Evolutionary conservation across 2,797 vertebrate species (phyloP).

Genomic region (Pipistrellus nathusii): DNA sequence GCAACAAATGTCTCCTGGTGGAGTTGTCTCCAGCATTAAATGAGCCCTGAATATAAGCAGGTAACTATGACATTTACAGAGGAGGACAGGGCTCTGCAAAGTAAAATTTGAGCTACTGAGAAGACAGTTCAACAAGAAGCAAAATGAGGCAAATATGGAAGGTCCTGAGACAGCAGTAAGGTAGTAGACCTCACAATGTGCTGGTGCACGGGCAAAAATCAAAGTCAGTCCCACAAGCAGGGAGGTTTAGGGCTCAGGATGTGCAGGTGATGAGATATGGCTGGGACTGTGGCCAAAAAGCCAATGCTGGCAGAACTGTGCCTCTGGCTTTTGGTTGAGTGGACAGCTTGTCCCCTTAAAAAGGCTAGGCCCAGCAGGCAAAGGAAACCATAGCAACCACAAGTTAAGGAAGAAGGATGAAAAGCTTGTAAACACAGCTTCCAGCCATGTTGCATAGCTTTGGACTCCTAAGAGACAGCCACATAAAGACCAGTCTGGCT

Average conservation of each 20-base stretch:
- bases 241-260: not conserved
- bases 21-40: not conserved
- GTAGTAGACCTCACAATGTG: not conserved
- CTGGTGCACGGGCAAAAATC: not conserved
- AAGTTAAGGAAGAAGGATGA: slow-evolving; percentile 75
- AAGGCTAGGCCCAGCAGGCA: slow-evolving; percentile 73
- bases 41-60: not conserved
- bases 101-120: not conserved
- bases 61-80: not conserved
- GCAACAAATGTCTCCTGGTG: not conserved
- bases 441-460: slow-evolving; percentile 78
- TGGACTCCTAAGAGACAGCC: slow-evolving; percentile 79
- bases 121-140: not conserved
- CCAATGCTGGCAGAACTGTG: slow-evolving; percentile 3
- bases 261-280: not conserved
- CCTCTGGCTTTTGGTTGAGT: slow-evolving; percentile 67
- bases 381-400: slow-evolving; percentile 82
- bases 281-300: slow-evolving; percentile 31
- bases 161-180: not conserved
- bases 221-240: not conserved
- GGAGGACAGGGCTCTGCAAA: not conserved
- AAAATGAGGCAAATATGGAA: not conserved
- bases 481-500: slow-evolving; percentile 73
- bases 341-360: slow-evolving; percentile 71
- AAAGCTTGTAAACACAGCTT: slow-evolving; percentile 80